These are phyloP conservation scores for Propithecus perrieri DNA, from an alignment of 2,797 vertebrate genomes.

Conservation along the genomic window DNA sequence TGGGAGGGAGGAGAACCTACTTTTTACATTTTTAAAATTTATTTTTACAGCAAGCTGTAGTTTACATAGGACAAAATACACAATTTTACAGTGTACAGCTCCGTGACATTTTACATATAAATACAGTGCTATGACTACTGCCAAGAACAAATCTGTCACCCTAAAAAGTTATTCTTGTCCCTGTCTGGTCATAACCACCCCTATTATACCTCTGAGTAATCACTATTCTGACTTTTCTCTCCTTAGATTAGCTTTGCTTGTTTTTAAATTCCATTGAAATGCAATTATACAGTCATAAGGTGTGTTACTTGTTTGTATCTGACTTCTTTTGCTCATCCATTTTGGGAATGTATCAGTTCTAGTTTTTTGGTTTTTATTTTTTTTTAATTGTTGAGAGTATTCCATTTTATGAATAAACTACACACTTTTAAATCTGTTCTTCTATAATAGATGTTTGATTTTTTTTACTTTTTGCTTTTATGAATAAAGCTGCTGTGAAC, in stretches of 20 bases:
- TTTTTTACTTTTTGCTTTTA: neutral
- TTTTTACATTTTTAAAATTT: neutral
- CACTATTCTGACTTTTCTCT: neutral
- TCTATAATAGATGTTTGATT: neutral
- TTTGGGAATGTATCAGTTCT: neutral
- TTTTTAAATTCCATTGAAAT: constrained; percentile 19
- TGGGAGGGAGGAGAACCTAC: neutral
- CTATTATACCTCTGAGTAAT: neutral
- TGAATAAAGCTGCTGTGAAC: neutral
- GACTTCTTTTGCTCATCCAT: neutral
- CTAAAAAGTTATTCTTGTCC: neutral
- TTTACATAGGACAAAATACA: neutral
- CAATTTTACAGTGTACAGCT: neutral
- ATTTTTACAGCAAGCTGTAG: neutral
- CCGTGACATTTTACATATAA: neutral
- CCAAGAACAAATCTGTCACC: neutral
- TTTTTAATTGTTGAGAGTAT: neutral
- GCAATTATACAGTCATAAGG: neutral
- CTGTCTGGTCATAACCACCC: neutral
- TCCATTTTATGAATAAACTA: constrained; percentile 6
- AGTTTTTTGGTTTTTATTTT: neutral
- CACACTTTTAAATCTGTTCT: neutral
- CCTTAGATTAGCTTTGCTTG: neutral
- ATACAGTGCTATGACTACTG: neutral
- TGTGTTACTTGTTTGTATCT: neutral